phyloP scores from a whole-genome alignment of 2,888 invertebrate genomes.

The Nemoura dubitans region DNA sequence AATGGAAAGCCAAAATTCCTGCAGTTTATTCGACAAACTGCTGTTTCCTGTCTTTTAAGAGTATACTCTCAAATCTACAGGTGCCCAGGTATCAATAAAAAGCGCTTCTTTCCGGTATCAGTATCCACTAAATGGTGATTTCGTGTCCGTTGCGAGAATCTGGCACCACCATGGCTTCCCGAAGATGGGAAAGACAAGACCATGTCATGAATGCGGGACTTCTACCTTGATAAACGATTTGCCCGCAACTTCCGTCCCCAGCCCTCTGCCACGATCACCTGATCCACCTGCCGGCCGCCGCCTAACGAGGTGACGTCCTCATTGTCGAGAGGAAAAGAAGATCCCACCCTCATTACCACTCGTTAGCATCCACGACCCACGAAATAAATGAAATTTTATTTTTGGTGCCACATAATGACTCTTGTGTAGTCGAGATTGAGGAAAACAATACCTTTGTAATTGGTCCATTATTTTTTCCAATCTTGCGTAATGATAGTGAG shows the following conservation, averaged over 20 bases:
- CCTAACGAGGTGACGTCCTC: neutral
- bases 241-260: slow-evolving; percentile 27
- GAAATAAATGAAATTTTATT: neutral
- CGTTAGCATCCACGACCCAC: neutral
- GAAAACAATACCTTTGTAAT: neutral
- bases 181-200: neutral
- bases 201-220: neutral
- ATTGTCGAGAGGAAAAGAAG: neutral
- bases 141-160: neutral
- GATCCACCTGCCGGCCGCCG: neutral
- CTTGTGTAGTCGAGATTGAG: neutral
- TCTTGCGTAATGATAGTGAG: neutral
- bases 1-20: no score
- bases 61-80: no score
- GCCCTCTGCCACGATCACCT: neutral
- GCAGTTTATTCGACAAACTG: no score
- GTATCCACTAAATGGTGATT: neutral
- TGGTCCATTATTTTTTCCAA: neutral
- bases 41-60: no score
- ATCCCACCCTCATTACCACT: neutral
- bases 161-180: neutral
- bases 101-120: neutral
- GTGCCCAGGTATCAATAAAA: neutral
- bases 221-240: slow-evolving; percentile 36
- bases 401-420: neutral